phyloP scores from a whole-genome alignment of 1,140 invertebrate genomes.

The Goniozus legneri region DNA sequence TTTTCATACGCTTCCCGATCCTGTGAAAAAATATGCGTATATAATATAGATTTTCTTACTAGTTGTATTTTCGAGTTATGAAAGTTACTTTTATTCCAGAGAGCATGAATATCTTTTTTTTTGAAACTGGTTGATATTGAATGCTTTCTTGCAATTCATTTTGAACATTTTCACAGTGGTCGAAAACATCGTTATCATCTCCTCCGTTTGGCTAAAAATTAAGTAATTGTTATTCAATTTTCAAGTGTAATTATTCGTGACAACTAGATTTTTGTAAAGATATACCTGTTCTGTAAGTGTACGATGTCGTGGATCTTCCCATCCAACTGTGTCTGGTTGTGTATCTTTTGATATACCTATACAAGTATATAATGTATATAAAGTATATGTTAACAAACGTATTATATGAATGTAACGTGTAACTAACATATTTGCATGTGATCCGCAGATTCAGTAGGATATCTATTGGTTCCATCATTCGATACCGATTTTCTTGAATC shows the following conservation, averaged over 20 bases:
- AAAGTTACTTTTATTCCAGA: constrained; percentile 39
- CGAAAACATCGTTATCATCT: too few relatives aligned
- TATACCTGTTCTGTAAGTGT: constrained; percentile 17
- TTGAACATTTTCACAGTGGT: background rate
- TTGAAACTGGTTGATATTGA: background rate
- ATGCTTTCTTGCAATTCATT: background rate
- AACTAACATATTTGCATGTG: constrained; percentile 29
- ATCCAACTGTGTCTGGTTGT: constrained; percentile 54
- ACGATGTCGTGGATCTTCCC: constrained; percentile 48
- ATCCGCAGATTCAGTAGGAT: constrained; percentile 26
- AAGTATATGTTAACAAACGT: constrained; percentile 1
- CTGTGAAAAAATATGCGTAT: constrained; percentile 28
- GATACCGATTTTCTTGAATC: constrained; percentile 36
- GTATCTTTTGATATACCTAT: constrained; percentile 45
- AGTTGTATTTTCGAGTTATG: constrained; percentile 1
- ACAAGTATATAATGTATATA: too few relatives aligned
- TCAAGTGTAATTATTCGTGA: too few relatives aligned
- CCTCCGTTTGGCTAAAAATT: too few relatives aligned
- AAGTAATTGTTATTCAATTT: too few relatives aligned
- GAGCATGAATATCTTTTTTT: constrained; percentile 43
- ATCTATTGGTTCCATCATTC: constrained; percentile 27
- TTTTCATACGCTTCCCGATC: constrained; percentile 50
- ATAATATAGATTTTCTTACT: background rate
- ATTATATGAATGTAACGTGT: background rate
- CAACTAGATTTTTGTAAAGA: too few relatives aligned